Conservation (phyloP, 2,113 vertebrate genomes). For the Oryzias curvinotus region DNA sequence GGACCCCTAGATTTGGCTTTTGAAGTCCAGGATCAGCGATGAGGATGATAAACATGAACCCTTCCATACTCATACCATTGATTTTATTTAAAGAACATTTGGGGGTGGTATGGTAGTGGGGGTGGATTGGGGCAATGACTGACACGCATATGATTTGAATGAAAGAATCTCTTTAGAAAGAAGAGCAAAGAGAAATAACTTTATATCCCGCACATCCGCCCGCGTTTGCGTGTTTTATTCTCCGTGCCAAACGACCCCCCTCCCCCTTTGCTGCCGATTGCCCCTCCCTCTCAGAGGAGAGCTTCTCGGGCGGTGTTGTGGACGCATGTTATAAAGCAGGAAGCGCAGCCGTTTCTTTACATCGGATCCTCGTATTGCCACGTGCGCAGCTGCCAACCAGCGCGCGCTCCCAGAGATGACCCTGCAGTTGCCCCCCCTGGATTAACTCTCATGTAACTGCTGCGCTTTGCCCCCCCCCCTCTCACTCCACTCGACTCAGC, state of each 20-base stretch:
- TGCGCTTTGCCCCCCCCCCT: constrained; percentile 13
- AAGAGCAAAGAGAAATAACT: background rate
- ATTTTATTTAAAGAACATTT: too few relatives aligned
- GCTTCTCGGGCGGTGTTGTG: constrained; percentile 57
- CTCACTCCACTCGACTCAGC: background rate
- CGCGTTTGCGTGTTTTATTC: background rate
- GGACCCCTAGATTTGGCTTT: too few relatives aligned
- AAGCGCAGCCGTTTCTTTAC: constrained; percentile 51
- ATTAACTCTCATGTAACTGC: constrained; percentile 79
- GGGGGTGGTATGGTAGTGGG: too few relatives aligned
- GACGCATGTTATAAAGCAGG: constrained; percentile 72
- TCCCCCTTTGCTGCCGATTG: background rate
- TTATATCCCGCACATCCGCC: background rate
- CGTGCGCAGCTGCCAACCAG: constrained; percentile 23
- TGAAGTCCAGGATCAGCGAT: too few relatives aligned
- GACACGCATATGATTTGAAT: too few relatives aligned
- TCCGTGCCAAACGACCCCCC: background rate
- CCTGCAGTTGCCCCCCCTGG: constrained; percentile 69
- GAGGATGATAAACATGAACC: too few relatives aligned
- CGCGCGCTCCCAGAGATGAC: constrained; percentile 62
- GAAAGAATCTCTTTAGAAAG: background rate
- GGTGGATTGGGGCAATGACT: too few relatives aligned
- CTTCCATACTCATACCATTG: too few relatives aligned
- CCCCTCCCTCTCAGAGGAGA: constrained; percentile 41
- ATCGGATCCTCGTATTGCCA: constrained; percentile 46